Base-by-base conservation (phyloP, 2,797 vertebrate species). In the Molossus alvarezi region DNA sequence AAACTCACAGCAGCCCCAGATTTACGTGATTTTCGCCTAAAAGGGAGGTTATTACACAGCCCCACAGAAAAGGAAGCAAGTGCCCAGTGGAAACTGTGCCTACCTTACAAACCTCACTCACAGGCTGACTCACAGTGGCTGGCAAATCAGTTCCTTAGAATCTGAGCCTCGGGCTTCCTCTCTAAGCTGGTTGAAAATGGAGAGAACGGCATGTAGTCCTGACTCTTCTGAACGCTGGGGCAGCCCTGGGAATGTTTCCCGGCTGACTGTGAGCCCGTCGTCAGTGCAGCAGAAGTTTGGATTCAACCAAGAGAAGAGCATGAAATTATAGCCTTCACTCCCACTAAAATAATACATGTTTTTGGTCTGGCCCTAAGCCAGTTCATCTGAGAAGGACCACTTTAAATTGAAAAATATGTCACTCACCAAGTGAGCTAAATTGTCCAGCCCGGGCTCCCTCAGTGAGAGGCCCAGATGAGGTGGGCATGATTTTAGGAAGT, bases 1-100 rank as follows among this genome's bases (percentile, higher is more conserved):
- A 86, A 96, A 94, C 86, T 81, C 73, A 33, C 15, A 95, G 83
- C 93, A 94, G 84, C 73, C 83, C 84, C 33, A 75, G 48, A 82
- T 90, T 83, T 84, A 75, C 4, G 1, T 62, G 90, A 94, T 88
- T 91, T 96, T 81, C 75, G 85, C 58, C 84, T 75, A 77, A 60
- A 87, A 82, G 91, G 37, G 45, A 90, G 51, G 89, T 71, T 48
- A 60, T 82, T 45, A 29, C 65, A 20, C 37, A 27, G 27, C 18
- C 62, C 86, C 45, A 9, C 37, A n/a, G 65, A 33, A 75, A 76
- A 88, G 45, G 53, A 86, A 79, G 25, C 73, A 75, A 75, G 33
- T 72, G 2, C 48, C 76, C 76, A 82, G 72, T 23, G 15, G 76
- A 94, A 87, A 93, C 53, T 48, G 29, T 37, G 95, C 71, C 82